A percentile compares a stretch with the other conserved stretches of the same genome.
These are phyloP conservation scores for Magallana gigas DNA, from an alignment of 1,140 invertebrate species.

Conservation along the genomic window DNA sequence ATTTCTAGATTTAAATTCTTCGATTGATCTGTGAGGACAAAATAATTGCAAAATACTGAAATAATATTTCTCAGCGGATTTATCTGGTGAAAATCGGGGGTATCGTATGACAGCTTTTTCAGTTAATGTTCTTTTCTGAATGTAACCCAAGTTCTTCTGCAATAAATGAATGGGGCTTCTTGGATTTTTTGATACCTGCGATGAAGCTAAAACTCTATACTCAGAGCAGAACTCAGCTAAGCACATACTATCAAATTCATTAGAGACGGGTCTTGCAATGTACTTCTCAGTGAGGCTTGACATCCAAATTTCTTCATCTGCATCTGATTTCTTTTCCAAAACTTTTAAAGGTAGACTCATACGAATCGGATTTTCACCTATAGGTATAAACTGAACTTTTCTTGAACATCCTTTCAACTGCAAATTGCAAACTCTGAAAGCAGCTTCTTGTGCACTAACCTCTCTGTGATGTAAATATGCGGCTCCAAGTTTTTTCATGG, in stretches of 20 bases:
- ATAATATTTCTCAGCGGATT: no score
- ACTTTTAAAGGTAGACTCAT: slow-evolving; percentile 31
- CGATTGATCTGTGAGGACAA: background rate
- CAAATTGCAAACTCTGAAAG: slow-evolving; percentile 45
- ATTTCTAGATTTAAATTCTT: slow-evolving; percentile 45
- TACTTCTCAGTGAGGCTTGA: slow-evolving; percentile 40
- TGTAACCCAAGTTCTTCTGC: slow-evolving; percentile 52
- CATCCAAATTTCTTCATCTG: slow-evolving; percentile 45
- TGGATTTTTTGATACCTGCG: slow-evolving; percentile 27
- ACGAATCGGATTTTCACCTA: slow-evolving; percentile 44
- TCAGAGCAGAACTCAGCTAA: slow-evolving; percentile 53
- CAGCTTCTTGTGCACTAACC: slow-evolving; percentile 42
- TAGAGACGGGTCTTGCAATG: background rate
- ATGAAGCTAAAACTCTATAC: slow-evolving; percentile 49
- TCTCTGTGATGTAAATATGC: no score
- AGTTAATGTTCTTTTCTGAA: slow-evolving; percentile 41
- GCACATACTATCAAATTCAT: background rate
- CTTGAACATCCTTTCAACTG: slow-evolving; percentile 49
- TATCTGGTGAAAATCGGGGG: no score
- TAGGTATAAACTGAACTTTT: slow-evolving; percentile 49
- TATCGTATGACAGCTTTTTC: no score
- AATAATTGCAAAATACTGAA: no score
- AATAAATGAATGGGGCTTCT: background rate
- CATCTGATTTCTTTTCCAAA: background rate
- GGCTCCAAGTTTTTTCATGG: no score